Base-by-base conservation (phyloP, 2,888 invertebrate species). In the Andrena haemorrhoa region DNA sequence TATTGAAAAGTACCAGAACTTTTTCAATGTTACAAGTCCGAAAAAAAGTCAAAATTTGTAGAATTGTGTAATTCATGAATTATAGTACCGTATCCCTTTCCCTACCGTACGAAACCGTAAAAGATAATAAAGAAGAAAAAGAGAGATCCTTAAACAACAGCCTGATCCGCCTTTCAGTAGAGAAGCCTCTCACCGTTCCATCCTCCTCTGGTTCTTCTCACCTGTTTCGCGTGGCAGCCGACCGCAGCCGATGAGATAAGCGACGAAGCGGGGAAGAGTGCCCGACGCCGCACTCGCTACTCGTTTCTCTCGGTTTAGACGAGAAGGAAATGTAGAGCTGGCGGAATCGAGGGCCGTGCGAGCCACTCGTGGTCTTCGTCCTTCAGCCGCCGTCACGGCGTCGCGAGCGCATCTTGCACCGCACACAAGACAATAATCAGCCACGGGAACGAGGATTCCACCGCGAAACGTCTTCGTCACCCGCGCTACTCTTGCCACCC, bases 361-460 rank as follows among this genome's bases (percentile, higher is more conserved):
- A 82, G 70, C 83, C 83, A 64, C 80, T 80, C 66, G 84, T 10
- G 16, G 56, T 75, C 56, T 58, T 63, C 66, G 56, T 78, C 63
- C 61, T 73, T 86, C 80, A 83, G 23, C 80, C 79, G 23, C 84
- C 72, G 75, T 74, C 74, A 71, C 75, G 80, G 53, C 71, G 79
- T 74, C 69, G 75, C 64, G 56, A 74, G 75, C 77, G 80, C 88
- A 85, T 88, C 80, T 86, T 76, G 83, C 66, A 68, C 78, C 71
- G 60, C 78, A 61, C 82, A 79, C 73, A 66, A 56, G 23, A n/a
- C 31, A 69, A 70, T 23, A 65, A 78, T 58, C 65, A 74, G 56
- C 53, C 73, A 35, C 49, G 58, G 56, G 35, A 61, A 35, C 73
- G 70, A 63, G 41, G 72, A 68, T 56, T 58, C 51, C 72, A 78